A percentile compares a stretch with the other conserved stretches of the same genome.
Evolutionary conservation across 2,113 vertebrate genomes (phyloP).

Genomic region (Empidonax alnorum): DNA sequence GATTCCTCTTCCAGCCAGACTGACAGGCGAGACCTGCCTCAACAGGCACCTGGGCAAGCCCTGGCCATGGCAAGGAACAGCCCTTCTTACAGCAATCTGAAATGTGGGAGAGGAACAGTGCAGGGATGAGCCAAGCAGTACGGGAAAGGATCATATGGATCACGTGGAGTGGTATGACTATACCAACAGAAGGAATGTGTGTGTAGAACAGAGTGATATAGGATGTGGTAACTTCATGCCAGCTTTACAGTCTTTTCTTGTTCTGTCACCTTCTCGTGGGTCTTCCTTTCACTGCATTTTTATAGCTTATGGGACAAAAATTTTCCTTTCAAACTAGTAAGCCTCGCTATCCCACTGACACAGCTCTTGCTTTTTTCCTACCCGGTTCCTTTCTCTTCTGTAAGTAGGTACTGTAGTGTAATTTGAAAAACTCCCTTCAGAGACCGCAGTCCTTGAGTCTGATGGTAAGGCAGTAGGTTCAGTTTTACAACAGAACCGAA

Average conservation of each 20-base stretch:
- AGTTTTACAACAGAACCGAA: neutral
- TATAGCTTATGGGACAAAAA: neutral
- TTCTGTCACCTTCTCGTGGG: neutral
- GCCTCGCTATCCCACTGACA: neutral
- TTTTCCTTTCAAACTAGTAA: neutral
- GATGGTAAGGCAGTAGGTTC: neutral
- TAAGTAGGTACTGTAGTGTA: neutral
- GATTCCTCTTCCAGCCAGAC: slow-evolving; percentile 34
- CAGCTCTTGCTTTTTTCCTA: neutral
- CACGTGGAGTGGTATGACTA: neutral
- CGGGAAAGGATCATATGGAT: neutral
- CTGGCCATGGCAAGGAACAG: neutral
- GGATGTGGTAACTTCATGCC: neutral
- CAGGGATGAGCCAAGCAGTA: neutral
- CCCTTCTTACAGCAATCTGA: neutral
- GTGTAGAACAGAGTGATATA: neutral
- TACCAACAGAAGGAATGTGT: neutral
- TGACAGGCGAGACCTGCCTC: neutral
- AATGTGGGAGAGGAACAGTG: neutral
- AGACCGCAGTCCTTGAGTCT: neutral
- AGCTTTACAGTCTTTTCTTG: neutral
- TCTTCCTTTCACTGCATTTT: neutral
- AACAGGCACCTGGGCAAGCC: slow-evolving; percentile 32
- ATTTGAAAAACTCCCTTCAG: neutral
- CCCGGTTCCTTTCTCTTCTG: neutral